phyloP scores from a whole-genome alignment of 2,888 invertebrate species.

The Halocaridina rubra region DNA sequence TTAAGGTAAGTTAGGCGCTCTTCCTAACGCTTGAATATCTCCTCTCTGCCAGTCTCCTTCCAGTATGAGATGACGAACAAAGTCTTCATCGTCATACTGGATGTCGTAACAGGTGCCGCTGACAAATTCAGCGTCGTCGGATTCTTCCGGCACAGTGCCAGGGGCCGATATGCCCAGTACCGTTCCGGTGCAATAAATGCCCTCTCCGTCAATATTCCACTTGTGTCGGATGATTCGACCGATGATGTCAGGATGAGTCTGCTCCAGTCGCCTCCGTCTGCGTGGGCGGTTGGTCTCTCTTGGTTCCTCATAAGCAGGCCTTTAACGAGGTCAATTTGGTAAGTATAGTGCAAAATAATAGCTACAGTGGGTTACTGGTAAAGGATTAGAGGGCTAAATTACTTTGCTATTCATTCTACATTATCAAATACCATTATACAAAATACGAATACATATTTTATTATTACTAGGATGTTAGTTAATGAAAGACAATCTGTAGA shows the following conservation, averaged over 20 bases:
- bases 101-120: constrained; percentile 61
- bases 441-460: too few species aligned
- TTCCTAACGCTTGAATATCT: constrained; percentile 54
- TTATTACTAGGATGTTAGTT: too few species aligned
- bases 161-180: constrained; percentile 62
- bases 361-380: not conserved
- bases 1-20: constrained; percentile 22
- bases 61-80: constrained; percentile 58
- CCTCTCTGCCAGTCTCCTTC: constrained; percentile 63
- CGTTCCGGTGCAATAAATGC: constrained; percentile 56
- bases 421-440: too few species aligned
- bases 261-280: constrained; percentile 57
- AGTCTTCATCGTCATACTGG: constrained; percentile 63
- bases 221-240: constrained; percentile 60
- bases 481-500: too few species aligned
- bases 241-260: constrained; percentile 53
- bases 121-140: constrained; percentile 51
- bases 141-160: constrained; percentile 61
- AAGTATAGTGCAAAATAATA: too few species aligned
- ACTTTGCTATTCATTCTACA: too few species aligned
- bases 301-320: constrained; percentile 48
- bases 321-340: constrained; percentile 22
- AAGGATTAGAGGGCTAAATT: not conserved
- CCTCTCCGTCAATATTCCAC: constrained; percentile 62
- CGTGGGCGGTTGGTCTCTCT: constrained; percentile 57